Evolutionary conservation across 2,113 vertebrate genomes (phyloP), one percentile per base, ranked within the genome.

Genomic region (Nansenia antarctica): DNA sequence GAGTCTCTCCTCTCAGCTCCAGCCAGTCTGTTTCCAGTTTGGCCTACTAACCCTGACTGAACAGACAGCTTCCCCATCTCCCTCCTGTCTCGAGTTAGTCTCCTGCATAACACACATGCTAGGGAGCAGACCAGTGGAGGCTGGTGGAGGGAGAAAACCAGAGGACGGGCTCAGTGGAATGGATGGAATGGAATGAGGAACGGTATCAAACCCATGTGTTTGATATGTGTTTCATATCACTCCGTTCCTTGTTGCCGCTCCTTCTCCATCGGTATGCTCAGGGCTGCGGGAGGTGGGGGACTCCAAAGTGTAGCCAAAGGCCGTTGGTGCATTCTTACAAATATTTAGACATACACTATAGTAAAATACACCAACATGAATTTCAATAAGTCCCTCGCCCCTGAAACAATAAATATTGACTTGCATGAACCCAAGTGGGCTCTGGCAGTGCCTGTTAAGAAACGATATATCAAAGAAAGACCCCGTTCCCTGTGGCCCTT

Each of bases 391-490:
- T 60, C 30, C 31, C 30, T 60, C 15, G 8, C 8, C n/a, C 6
- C n/a, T 60, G 31, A 60, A 32, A 60, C 31, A 60, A 60, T 34
- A 35, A 34, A 60, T 60, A 60, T 32, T 60, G 30, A 60, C 58
- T 35, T n/a, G 8, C 18, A 35, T 32, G 8, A 60, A 32, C 31
- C 31, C 31, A 9, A 9, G 22, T 15, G 31, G 58, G 27, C 24
- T 30, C 18, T 27, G 24, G 29, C 29, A 9, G 31, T 18, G 18
- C 7, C 4, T 31, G 9, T 35, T 20, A 22, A 34, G 31, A 32
- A 22, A 31, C 31, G 22, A 9, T 34, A 35, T 22, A 34, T 35
- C 31, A 34, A 35, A 34, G 58, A 6, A 6, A n/a, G 20, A 18
- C n/a, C 20, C 18, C 1, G n/a, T 8, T 22, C n/a, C 45, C 6